Evolutionary conservation across 2,888 invertebrate species (phyloP).

Genomic region (Caprella mutica): DNA sequence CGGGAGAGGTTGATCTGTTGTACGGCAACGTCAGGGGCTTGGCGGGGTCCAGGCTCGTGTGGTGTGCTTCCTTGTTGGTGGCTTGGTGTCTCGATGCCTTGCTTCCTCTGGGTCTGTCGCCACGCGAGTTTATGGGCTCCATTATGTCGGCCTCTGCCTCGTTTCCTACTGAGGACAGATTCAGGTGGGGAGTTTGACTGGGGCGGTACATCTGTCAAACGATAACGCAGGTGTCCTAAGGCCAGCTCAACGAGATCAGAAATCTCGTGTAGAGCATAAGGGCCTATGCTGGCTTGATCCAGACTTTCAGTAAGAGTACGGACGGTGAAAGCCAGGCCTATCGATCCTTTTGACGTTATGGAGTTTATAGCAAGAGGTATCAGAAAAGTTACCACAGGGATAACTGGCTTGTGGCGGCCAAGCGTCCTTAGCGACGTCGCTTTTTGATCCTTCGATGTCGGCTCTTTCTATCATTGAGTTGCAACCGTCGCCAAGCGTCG

Average conservation of each 20-base stretch:
- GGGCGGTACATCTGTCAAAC: constrained; percentile 50
- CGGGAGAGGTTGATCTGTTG: no score
- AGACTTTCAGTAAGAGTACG: constrained; percentile 53
- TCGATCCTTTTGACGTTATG: constrained; percentile 51
- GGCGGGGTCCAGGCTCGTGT: no score
- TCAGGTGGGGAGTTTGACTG: constrained; percentile 56
- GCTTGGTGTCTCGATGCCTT: no score
- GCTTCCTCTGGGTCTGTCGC: no score
- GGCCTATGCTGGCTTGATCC: constrained; percentile 57
- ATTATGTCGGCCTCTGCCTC: constrained; percentile 40
- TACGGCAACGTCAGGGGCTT: no score
- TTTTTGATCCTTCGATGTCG: no score
- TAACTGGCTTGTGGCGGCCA: no score
- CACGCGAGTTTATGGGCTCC: background rate
- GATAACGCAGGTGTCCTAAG: constrained; percentile 55
- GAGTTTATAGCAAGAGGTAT: constrained; percentile 53
- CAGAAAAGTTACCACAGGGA: constrained; percentile 62
- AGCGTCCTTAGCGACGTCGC: no score
- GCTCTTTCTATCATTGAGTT: no score
- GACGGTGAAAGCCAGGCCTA: constrained; percentile 56
- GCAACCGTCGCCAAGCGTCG: no score
- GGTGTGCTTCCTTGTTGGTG: no score
- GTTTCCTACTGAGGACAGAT: constrained; percentile 51
- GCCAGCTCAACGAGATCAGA: constrained; percentile 55
- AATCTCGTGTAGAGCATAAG: constrained; percentile 60